Conservation (phyloP, 2,797 vertebrate genomes). For the Denticeps clupeoides region DNA sequence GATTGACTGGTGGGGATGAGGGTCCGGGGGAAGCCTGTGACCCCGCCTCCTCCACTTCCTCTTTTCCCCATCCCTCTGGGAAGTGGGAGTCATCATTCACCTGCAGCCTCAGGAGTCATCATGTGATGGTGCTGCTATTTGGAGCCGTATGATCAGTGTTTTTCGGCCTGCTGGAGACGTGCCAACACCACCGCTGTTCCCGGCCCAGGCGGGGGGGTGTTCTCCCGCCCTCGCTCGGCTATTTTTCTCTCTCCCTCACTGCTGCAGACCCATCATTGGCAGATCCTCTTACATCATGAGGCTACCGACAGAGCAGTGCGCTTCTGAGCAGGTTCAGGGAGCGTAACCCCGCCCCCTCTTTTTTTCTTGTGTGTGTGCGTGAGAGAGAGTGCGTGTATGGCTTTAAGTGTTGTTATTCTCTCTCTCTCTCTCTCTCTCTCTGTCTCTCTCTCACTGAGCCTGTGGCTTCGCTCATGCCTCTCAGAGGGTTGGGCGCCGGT, state of each 20-base stretch:
- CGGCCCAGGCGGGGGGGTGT: constrained; percentile 25
- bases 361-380: constrained; percentile 8
- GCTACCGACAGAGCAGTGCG: constrained; percentile 11
- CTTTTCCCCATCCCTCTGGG: background rate
- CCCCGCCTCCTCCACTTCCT: background rate
- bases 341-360: constrained; percentile 4
- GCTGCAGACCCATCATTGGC: constrained; percentile 5
- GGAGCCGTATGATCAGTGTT: constrained; percentile 57
- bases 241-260: background rate
- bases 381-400: constrained; percentile 2
- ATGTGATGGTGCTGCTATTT: constrained; percentile 51
- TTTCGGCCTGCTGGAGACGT: constrained; percentile 52
- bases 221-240: constrained; percentile 3
- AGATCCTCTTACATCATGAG: constrained; percentile 15
- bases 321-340: constrained; percentile 5
- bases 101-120: constrained; percentile 44
- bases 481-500: background rate
- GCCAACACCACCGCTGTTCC: constrained; percentile 36
- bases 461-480: no score
- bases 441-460: background rate
- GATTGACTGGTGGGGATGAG: no score
- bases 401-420: background rate
- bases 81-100: constrained; percentile 41
- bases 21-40: no score
- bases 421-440: background rate